Evolutionary conservation across 2,888 invertebrate genomes (phyloP).

Genomic region (Acanthosoma haemorrhoidale): DNA sequence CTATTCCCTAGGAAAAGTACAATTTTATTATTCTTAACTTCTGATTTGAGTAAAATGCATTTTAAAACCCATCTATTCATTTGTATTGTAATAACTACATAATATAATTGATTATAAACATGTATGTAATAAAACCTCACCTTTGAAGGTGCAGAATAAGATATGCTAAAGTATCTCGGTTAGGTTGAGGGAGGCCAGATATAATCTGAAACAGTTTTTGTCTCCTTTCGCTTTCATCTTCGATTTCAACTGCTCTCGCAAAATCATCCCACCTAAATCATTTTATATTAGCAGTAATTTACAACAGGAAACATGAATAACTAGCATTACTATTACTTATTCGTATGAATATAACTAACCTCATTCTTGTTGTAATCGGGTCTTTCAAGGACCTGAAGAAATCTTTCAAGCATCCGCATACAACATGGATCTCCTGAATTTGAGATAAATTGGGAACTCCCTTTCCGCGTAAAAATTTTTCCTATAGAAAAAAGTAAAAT

Average conservation of each 20-base stretch:
- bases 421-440: conserved; percentile 70
- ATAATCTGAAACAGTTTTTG: conserved; percentile 69
- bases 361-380: conserved; percentile 69
- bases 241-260: conserved; percentile 58
- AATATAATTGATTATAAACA: no score
- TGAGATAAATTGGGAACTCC: conserved; percentile 71
- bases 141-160: conserved; percentile 82
- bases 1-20: no score
- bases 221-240: conserved; percentile 56
- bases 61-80: no score
- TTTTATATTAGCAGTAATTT: no score
- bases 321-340: conserved; percentile 57
- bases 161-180: conserved; percentile 91
- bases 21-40: no score
- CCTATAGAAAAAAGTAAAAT: conserved; percentile 47
- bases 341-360: conserved; percentile 54
- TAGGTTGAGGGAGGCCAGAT: conserved; percentile 80
- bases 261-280: conserved; percentile 62
- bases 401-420: conserved; percentile 92
- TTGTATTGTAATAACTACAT: no score
- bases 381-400: conserved; percentile 85
- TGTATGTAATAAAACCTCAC: conserved; percentile 46
- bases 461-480: conserved; percentile 80
- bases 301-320: conserved; percentile 40
- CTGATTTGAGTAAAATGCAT: no score